Evolutionary conservation across 1,140 invertebrate genomes (phyloP).

Genomic region (Drosophila malerkotliana): DNA sequence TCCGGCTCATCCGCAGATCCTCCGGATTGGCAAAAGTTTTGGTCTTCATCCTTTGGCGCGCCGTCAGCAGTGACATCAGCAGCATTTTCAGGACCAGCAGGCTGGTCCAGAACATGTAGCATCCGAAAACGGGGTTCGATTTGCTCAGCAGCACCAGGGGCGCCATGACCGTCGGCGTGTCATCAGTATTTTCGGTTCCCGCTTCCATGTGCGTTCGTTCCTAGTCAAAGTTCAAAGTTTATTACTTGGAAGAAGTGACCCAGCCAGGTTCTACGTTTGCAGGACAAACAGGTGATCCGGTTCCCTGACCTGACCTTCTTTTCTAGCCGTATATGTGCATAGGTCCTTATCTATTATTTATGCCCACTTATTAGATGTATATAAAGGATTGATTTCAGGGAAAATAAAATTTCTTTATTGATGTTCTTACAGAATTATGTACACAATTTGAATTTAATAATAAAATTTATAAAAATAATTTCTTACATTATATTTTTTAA

Average conservation of each 20-base stretch:
- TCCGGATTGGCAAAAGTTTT: slow-evolving; percentile 71
- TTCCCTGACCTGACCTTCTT: slow-evolving; percentile 27
- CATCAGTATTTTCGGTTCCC: neutral
- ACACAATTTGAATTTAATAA: too few relatives aligned
- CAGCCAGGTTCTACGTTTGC: neutral
- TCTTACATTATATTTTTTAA: too few relatives aligned
- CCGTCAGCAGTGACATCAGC: slow-evolving; percentile 85
- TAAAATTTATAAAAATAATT: too few relatives aligned
- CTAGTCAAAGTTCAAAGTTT: neutral
- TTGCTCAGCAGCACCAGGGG: slow-evolving; percentile 42
- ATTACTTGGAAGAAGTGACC: neutral
- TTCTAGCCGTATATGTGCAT: neutral
- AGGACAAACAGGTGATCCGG: slow-evolving; percentile 16
- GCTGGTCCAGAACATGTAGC: slow-evolving; percentile 84
- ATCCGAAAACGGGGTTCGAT: slow-evolving; percentile 83
- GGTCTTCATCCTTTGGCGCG: slow-evolving; percentile 83
- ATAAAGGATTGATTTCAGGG: neutral
- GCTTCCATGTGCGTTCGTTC: neutral
- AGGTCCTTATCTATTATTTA: neutral
- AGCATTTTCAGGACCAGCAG: slow-evolving; percentile 85
- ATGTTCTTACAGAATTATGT: too few relatives aligned
- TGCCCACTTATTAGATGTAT: neutral
- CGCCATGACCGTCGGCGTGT: slow-evolving; percentile 5
- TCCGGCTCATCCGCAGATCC: slow-evolving; percentile 48
- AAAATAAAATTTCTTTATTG: neutral